phyloP scores from a whole-genome alignment of 2,797 vertebrate genomes.

The Micrastur ruficollis region DNA sequence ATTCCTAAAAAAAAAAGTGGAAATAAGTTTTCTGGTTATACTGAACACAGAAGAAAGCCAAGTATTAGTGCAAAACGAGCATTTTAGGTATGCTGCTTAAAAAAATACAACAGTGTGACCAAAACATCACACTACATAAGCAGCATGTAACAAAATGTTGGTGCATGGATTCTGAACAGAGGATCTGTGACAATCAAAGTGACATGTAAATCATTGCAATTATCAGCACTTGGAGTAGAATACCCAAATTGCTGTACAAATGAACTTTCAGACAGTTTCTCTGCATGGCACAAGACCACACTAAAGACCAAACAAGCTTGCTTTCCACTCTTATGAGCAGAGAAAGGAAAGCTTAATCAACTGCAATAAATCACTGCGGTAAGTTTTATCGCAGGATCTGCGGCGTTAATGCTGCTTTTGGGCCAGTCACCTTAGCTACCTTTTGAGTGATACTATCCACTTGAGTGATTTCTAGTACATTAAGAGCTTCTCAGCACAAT shows the following conservation, averaged over 20 bases:
- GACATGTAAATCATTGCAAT: not conserved
- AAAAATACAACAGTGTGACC: not conserved
- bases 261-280: not conserved
- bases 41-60: constrained; percentile 16
- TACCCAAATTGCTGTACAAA: not conserved
- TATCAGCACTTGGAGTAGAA: not conserved
- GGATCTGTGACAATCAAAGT: not conserved
- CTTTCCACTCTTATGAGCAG: not conserved
- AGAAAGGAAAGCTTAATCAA: not conserved
- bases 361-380: not conserved
- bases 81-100: not conserved
- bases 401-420: not conserved
- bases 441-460: not conserved
- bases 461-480: not conserved
- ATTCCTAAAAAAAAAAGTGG: not conserved
- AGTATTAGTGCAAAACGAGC: constrained; percentile 6
- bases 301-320: not conserved
- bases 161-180: not conserved
- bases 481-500: not conserved
- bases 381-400: not conserved
- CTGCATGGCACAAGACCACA: not conserved
- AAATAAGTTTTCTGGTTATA: constrained; percentile 40
- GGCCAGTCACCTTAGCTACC: not conserved
- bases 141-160: not conserved
- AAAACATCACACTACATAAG: not conserved